Percentiles rank a stretch among this genome's conserved stretches.
Evolutionary conservation across 2,888 invertebrate species (phyloP).

Genomic region (Cyaniris semiargus): DNA sequence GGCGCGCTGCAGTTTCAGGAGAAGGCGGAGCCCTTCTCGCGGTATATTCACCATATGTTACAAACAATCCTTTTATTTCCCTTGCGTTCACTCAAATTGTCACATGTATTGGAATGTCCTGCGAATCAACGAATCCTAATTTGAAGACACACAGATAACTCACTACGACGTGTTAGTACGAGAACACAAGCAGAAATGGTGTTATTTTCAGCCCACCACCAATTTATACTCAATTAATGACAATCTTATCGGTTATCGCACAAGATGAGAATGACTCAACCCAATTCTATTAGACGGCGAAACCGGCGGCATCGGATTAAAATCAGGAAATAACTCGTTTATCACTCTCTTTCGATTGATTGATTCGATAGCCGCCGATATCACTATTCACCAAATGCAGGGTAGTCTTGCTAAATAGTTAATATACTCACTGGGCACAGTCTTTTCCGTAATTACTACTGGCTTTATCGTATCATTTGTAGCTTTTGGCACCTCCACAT

Average conservation of each 20-base stretch:
- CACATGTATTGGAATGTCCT: slow-evolving; percentile 74
- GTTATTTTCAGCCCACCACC: slow-evolving; percentile 52
- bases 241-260: slow-evolving; percentile 61
- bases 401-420: slow-evolving; percentile 52
- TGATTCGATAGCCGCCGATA: slow-evolving; percentile 58
- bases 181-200: slow-evolving; percentile 57
- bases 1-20: slow-evolving; percentile 61
- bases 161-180: slow-evolving; percentile 58
- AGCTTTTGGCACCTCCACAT: slow-evolving; percentile 73
- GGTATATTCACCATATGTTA: slow-evolving; percentile 73
- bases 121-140: slow-evolving; percentile 78
- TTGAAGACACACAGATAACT: slow-evolving; percentile 80
- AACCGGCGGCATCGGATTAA: slow-evolving; percentile 49
- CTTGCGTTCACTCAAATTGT: slow-evolving; percentile 65
- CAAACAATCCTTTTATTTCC: slow-evolving; percentile 59
- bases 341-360: slow-evolving; percentile 38
- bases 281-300: slow-evolving; percentile 49
- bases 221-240: slow-evolving; percentile 50
- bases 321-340: slow-evolving; percentile 43
- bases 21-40: slow-evolving; percentile 73
- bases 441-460: slow-evolving; percentile 67
- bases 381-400: slow-evolving; percentile 46
- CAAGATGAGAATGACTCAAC: slow-evolving; percentile 56
- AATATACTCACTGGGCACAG: slow-evolving; percentile 74
- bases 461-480: slow-evolving; percentile 67